Base-by-base conservation (phyloP, 2,797 vertebrate genomes). In the Oryzias dopingdopingensis region DNA sequence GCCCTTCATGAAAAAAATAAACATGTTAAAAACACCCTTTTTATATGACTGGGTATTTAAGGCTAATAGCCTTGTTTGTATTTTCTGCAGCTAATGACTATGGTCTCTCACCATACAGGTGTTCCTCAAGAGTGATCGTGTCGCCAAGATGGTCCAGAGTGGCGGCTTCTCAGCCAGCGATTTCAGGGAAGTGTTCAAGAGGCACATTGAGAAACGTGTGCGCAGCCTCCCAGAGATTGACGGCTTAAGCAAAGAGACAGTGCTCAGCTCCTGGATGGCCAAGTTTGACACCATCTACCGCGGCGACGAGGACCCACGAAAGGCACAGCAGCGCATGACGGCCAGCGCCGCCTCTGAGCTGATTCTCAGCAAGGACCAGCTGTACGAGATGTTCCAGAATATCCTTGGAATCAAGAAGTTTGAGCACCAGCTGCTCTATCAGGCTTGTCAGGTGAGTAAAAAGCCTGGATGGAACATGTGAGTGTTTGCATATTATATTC, bases 341-440 rank as follows among this genome's bases (percentile, higher is more conserved):
- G 97, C 97, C 0, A 99, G 97, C 0, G 96, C 97, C 0, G 97
- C 97, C 44, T 99, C 97, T 0, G 97, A 99, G 89, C 93, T 99
- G 69, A 99, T 99, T 82, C 94, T 99, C 65, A 99, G 97, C 92
- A 99, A 99, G 83, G 97, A 99, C 68, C 97, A 99, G 76, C 94
- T 99, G 67, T 99, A 99, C 0, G 97, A 99, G 88, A 99, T 99
- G 97, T 99, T 99, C 87, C 97, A 99, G 88, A 96, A 97, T 70
- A 99, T 99, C 82, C 91, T 99, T 6, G 95, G 97, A 65, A 99
- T 99, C 89, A 99, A 99, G 84, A 99, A 99, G 71, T 99, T 99
- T 57, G 97, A 99, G 74, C 97, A 99, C 82, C 97, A 99, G 79
- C 94, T 99, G 67, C 91, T 99, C 15, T 99, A 99, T 83, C 98